Conservation (phyloP, 2,797 vertebrate species). For the Poecilia gillii region DNA sequence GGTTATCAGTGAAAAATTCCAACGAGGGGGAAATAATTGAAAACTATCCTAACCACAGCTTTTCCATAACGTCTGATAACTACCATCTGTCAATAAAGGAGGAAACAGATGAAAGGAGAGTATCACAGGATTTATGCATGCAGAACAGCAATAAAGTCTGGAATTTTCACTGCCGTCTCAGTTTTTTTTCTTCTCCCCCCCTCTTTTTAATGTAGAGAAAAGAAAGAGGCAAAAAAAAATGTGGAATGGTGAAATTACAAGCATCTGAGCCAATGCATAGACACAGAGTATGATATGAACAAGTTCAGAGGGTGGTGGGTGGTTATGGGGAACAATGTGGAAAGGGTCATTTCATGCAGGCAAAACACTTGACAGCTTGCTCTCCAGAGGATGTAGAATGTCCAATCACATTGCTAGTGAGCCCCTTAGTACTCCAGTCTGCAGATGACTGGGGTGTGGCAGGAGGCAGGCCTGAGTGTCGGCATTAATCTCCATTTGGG, state of each 20-base stretch:
- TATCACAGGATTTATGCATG: conserved; percentile 63
- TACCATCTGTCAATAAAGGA: conserved; percentile 76
- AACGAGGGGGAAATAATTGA: conserved; percentile 46
- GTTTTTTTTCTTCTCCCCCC: conserved; percentile 27
- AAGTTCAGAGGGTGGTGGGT: conserved; percentile 34
- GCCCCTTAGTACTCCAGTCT: conserved; percentile 56
- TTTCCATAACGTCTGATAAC: conserved; percentile 77
- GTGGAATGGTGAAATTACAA: conserved; percentile 71
- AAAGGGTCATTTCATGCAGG: conserved; percentile 74
- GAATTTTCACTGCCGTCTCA: conserved; percentile 67
- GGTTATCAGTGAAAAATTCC: conserved; percentile 74
- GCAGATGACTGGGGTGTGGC: conserved; percentile 77
- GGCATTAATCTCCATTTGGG: conserved; percentile 80
- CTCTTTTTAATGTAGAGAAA: conserved; percentile 26
- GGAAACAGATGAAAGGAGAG: conserved; percentile 67
- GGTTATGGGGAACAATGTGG: conserved; percentile 44
- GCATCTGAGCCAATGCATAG: conserved; percentile 62
- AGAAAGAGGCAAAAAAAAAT: conserved; percentile 52
- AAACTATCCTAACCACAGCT: conserved; percentile 68
- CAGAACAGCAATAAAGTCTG: conserved; percentile 69
- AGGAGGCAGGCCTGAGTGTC: conserved; percentile 61
- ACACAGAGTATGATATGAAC: conserved; percentile 39
- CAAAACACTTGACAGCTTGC: conserved; percentile 76
- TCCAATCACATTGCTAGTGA: conserved; percentile 71
- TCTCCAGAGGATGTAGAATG: conserved; percentile 65